Evolutionary conservation across 2,113 vertebrate species (phyloP), one percentile per base, ranked within the genome.

Genomic region (Elanoides forficatus): DNA sequence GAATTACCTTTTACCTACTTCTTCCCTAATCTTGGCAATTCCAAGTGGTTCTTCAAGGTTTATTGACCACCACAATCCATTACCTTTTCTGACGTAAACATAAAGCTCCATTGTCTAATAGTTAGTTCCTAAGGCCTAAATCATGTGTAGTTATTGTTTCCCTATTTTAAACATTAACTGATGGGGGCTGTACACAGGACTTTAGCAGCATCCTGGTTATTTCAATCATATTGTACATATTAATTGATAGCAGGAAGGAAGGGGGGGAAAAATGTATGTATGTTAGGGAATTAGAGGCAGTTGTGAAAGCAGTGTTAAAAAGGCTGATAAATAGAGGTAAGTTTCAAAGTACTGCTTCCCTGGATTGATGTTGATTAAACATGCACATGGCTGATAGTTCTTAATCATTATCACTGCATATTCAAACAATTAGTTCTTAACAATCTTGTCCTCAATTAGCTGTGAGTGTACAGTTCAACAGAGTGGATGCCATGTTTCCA

Each of bases 241-340:
- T 53, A 53, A 53, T 7, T 53, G 26, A 53, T 53, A 53, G 16
- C 52, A 29, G 11, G 23, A 76, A 21, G 15, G 29, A 40, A 45
- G 25, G 8, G 13, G 4, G 1, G 2, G 1, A 29, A 2, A 27
- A 36, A 70, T 13, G 26, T 2, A 22, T 2, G 1, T 53, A 6
- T 26, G 2, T 52, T 60, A 84, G 27, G 34, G 7, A 81, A 66
- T 45, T 60, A 30, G 9, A 71, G 50, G 36, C n/a, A 53, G 30
- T 27, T 81, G 18, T 81, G 68, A 65, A 22, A 81, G 55, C 50
- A 47, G 13, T 27, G 20, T 76, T 89, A 47, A 32, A 75, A 84
- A 81, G 76, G 23, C 45, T 91, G 38, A 47, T 52, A 82, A 71
- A 62, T 81, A 50, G 70, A 87, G 50, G 11, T 55, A 40, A 43